phyloP scores from a whole-genome alignment of 2,888 invertebrate genomes.

The Orchestes rusci region DNA sequence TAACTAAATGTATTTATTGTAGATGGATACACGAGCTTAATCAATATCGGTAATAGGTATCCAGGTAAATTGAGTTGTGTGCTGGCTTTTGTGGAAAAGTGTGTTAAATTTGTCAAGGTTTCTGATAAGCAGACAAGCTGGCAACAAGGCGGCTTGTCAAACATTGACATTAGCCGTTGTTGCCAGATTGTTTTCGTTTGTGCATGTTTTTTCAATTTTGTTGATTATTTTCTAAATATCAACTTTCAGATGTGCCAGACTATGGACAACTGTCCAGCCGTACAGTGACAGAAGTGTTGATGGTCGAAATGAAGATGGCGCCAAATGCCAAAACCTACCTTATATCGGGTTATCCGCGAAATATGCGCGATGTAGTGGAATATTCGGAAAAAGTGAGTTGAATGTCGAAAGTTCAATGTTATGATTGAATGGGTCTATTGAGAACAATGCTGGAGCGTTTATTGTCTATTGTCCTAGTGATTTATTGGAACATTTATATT shows the following conservation, averaged over 20 bases:
- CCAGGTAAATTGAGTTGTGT: slow-evolving; percentile 32
- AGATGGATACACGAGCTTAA: slow-evolving; percentile 38
- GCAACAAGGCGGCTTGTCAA: too few species aligned
- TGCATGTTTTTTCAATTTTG: too few species aligned
- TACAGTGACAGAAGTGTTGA: slow-evolving; percentile 81
- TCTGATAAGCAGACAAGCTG: too few species aligned
- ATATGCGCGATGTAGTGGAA: slow-evolving; percentile 86
- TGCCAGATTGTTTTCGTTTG: too few species aligned
- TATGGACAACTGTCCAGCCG: slow-evolving; percentile 78
- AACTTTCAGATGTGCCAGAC: slow-evolving; percentile 71
- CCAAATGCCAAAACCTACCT: slow-evolving; percentile 81
- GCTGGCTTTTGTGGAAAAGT: too few species aligned
- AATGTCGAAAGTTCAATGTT: neutral
- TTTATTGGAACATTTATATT: too few species aligned
- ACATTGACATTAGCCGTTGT: too few species aligned
- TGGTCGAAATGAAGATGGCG: slow-evolving; percentile 91
- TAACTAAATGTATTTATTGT: slow-evolving; percentile 28
- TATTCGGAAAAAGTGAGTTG: slow-evolving; percentile 77
- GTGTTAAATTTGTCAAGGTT: too few species aligned
- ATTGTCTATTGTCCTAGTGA: too few species aligned
- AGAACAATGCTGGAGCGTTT: too few species aligned
- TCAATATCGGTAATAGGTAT: slow-evolving; percentile 35
- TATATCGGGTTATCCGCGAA: slow-evolving; percentile 83
- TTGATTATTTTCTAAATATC: too few species aligned
- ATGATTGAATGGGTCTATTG: neutral